Evolutionary conservation across 2,888 invertebrate species (phyloP).

Genomic region (Dysmachus trigonus): DNA sequence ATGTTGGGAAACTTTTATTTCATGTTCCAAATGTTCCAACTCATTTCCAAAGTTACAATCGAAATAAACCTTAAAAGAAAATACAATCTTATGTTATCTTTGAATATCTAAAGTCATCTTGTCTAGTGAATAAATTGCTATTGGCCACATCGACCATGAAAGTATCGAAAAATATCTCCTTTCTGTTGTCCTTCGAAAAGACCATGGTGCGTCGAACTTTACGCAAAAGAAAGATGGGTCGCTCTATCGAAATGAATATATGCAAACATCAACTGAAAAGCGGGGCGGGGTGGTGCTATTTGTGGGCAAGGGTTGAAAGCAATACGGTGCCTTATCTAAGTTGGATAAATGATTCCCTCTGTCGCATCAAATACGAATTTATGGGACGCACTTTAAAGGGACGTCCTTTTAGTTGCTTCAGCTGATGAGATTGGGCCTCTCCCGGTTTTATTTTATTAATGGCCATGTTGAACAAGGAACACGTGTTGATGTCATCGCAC

Average conservation of each 20-base stretch:
- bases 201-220: background rate
- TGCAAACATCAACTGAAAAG: background rate
- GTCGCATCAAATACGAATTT: constrained; percentile 36
- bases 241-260: background rate
- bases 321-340: constrained; percentile 10
- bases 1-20: no score
- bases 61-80: background rate
- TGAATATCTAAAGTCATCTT: background rate
- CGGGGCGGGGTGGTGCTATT: background rate
- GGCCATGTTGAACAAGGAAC: background rate
- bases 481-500: background rate
- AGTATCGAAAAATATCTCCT: background rate
- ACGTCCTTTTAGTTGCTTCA: background rate
- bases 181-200: background rate
- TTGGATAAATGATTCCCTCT: constrained; percentile 32
- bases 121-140: background rate
- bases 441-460: background rate
- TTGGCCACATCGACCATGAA: background rate
- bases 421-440: background rate
- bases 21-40: no score
- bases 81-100: background rate
- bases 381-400: background rate
- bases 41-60: background rate
- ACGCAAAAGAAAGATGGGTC: background rate
- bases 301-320: background rate